Conservation (phyloP, 2,888 invertebrate species). For the Aquatica leii region DNA sequence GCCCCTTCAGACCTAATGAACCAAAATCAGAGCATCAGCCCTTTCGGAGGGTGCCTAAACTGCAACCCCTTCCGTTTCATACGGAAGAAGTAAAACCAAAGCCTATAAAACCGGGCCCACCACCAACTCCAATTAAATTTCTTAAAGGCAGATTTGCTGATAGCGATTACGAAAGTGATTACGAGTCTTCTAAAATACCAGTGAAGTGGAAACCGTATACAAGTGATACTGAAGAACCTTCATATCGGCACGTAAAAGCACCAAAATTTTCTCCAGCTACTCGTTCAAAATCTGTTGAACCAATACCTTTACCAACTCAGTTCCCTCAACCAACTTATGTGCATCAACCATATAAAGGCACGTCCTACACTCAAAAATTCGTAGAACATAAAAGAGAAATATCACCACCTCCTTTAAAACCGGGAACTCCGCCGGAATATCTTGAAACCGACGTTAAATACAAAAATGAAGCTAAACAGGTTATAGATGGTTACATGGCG, state of each 20-base stretch:
- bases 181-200: constrained; percentile 60
- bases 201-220: constrained; percentile 70
- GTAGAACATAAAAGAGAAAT: constrained; percentile 42
- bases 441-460: constrained; percentile 51
- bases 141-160: constrained; percentile 66
- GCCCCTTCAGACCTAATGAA: constrained; percentile 49
- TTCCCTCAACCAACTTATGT: constrained; percentile 64
- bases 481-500: constrained; percentile 72
- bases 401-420: constrained; percentile 56
- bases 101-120: constrained; percentile 60
- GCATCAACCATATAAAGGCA: constrained; percentile 54
- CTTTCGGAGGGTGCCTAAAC: constrained; percentile 60
- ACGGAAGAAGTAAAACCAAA: constrained; percentile 60
- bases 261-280: constrained; percentile 60
- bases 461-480: constrained; percentile 60
- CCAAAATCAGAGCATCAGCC: constrained; percentile 48
- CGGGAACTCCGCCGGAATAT: constrained; percentile 59
- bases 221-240: constrained; percentile 71
- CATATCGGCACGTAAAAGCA: constrained; percentile 65
- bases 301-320: constrained; percentile 65
- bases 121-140: constrained; percentile 68
- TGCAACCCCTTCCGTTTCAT: constrained; percentile 64
- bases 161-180: constrained; percentile 75
- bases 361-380: constrained; percentile 14
- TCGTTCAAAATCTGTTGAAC: constrained; percentile 66